These are phyloP conservation scores for Poecile montanus DNA, from an alignment of 2,797 vertebrate genomes.

Conservation along the genomic window DNA sequence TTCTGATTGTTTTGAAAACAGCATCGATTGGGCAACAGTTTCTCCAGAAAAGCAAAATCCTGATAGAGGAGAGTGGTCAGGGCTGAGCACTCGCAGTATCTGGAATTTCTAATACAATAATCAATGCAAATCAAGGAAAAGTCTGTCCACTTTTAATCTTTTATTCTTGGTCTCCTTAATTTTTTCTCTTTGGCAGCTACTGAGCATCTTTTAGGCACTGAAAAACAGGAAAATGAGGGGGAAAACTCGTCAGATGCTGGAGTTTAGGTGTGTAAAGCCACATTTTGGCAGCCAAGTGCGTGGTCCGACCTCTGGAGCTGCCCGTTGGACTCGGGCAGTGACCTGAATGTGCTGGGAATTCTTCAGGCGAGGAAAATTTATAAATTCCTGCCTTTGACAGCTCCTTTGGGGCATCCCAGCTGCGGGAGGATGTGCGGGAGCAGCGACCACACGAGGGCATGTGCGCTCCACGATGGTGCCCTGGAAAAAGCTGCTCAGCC, in stretches of 20 bases:
- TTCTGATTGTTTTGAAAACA: background rate
- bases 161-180: background rate
- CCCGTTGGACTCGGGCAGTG: accelerated
- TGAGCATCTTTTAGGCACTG: background rate
- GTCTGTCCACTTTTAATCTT: background rate
- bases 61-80: accelerated
- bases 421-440: accelerated
- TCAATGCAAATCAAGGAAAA: background rate
- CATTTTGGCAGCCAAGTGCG: background rate
- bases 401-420: background rate
- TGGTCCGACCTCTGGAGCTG: background rate
- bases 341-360: background rate
- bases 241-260: background rate
- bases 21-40: background rate
- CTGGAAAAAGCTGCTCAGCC: background rate
- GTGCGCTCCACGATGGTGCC: background rate
- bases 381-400: accelerated
- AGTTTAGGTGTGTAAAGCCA: background rate
- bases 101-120: background rate
- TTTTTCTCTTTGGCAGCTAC: background rate
- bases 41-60: background rate
- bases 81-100: background rate
- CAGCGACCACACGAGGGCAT: constrained; percentile 52
- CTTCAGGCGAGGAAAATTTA: accelerated
- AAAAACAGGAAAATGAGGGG: background rate